Conservation (phyloP, 2,797 vertebrate species). For the Myiotriccus ornatus region DNA sequence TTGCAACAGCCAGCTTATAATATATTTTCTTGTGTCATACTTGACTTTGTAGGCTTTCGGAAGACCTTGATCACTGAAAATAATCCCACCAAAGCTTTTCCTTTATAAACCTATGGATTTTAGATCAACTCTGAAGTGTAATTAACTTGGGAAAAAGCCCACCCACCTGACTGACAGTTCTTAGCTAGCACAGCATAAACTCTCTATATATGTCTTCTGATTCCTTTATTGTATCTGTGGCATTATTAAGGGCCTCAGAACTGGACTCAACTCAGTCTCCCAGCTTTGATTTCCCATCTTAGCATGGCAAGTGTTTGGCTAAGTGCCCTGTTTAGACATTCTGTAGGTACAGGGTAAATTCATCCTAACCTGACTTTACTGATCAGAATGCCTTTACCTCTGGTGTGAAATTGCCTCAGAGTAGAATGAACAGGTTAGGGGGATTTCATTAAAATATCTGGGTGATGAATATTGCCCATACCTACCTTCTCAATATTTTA, state of each 20-base stretch:
- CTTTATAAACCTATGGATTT: conserved; percentile 19
- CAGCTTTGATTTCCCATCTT: not conserved
- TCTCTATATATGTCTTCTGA: not conserved
- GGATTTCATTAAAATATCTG: not conserved
- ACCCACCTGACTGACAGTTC: not conserved
- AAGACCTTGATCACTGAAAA: conserved; percentile 27
- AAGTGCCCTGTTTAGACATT: not conserved
- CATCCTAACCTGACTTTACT: not conserved
- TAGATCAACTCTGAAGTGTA: conserved; percentile 19
- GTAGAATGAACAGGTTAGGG: not conserved
- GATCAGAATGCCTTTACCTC: not conserved
- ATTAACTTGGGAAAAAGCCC: conserved; percentile 14
- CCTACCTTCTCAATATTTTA: not conserved
- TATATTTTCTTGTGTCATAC: not conserved
- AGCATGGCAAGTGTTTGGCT: not conserved
- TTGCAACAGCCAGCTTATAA: not conserved
- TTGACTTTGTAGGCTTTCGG: conserved; percentile 10
- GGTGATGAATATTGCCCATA: not conserved
- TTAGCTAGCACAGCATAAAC: not conserved
- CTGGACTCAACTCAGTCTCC: not conserved
- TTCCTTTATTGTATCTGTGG: not conserved
- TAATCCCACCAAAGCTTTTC: conserved; percentile 38
- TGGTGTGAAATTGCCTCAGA: not conserved
- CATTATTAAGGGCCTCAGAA: not conserved
- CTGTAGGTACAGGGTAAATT: not conserved